Conservation (phyloP, 1,140 invertebrate genomes). For the Epicauta chinensis region DNA sequence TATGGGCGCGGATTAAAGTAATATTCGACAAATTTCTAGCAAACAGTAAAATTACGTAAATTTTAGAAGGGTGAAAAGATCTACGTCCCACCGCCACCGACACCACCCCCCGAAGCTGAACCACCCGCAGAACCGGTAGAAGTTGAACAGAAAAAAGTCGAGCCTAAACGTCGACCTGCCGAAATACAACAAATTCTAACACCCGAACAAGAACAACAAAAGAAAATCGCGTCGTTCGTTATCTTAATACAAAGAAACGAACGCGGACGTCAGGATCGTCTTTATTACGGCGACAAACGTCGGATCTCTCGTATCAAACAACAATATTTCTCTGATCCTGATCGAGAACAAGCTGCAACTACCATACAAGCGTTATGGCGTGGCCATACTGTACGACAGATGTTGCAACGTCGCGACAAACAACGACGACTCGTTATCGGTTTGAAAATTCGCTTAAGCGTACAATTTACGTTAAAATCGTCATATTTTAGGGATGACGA, state of each 20-base stretch:
- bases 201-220: slow-evolving; percentile 7
- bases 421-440: slow-evolving; percentile 43
- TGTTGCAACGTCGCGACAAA: slow-evolving; percentile 34
- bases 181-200: not conserved
- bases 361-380: slow-evolving; percentile 48
- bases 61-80: slow-evolving; percentile 25
- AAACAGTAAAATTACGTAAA: not conserved
- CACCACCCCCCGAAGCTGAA: not conserved
- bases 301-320: slow-evolving; percentile 25
- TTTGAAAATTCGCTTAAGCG: slow-evolving; percentile 3
- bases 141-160: slow-evolving; percentile 2
- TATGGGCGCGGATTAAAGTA: slow-evolving; percentile 33
- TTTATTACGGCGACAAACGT: slow-evolving; percentile 38
- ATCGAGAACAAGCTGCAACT: slow-evolving; percentile 2
- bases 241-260: slow-evolving; percentile 51
- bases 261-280: slow-evolving; percentile 49
- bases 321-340: not conserved
- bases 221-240: slow-evolving; percentile 26
- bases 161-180: not conserved
- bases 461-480: no score
- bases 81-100: slow-evolving; percentile 9
- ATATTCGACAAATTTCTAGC: no score
- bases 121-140: slow-evolving; percentile 3
- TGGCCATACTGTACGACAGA: slow-evolving; percentile 36
- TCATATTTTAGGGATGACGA: slow-evolving; percentile 23